Evolutionary conservation across 2,888 invertebrate species (phyloP).

Genomic region (Campoplex nolae): DNA sequence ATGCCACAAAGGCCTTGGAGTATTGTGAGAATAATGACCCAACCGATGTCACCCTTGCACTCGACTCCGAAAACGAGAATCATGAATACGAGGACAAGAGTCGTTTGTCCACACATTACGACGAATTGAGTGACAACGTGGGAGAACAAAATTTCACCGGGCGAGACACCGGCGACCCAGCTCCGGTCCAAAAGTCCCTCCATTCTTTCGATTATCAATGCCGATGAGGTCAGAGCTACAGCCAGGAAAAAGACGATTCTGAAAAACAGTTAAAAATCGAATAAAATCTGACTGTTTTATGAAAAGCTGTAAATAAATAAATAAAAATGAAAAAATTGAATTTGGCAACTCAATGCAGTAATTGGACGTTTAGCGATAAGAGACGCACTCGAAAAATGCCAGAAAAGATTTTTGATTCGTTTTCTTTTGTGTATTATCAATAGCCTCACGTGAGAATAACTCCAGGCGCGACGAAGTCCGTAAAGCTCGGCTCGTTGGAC

Average conservation of each 20-base stretch:
- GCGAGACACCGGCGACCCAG: slow-evolving; percentile 97
- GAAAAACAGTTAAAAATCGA: slow-evolving; percentile 64
- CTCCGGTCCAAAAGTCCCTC: slow-evolving; percentile 96
- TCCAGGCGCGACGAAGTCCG: slow-evolving; percentile 98
- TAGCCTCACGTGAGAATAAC: slow-evolving; percentile 94
- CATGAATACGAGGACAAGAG: slow-evolving; percentile 96
- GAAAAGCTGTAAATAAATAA: no score
- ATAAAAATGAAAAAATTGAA: no score
- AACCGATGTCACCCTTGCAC: slow-evolving; percentile 94
- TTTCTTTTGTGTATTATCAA: neutral
- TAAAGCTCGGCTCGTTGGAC: slow-evolving; percentile 95
- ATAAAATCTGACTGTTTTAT: neutral
- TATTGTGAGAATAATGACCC: slow-evolving; percentile 94
- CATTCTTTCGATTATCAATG: slow-evolving; percentile 95
- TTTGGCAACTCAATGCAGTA: no score
- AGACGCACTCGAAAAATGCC: neutral
- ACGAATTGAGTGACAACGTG: slow-evolving; percentile 98
- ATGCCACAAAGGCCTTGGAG: slow-evolving; percentile 97
- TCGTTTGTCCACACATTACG: slow-evolving; percentile 97
- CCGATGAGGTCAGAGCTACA: slow-evolving; percentile 96
- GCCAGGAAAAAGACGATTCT: slow-evolving; percentile 99
- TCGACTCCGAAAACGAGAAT: slow-evolving; percentile 95
- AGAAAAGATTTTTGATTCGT: neutral
- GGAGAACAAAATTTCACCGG: slow-evolving; percentile 96
- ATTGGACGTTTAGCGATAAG: no score